Base-by-base conservation (phyloP, 2,113 vertebrate genomes). In the Stigmatopora argus region DNA sequence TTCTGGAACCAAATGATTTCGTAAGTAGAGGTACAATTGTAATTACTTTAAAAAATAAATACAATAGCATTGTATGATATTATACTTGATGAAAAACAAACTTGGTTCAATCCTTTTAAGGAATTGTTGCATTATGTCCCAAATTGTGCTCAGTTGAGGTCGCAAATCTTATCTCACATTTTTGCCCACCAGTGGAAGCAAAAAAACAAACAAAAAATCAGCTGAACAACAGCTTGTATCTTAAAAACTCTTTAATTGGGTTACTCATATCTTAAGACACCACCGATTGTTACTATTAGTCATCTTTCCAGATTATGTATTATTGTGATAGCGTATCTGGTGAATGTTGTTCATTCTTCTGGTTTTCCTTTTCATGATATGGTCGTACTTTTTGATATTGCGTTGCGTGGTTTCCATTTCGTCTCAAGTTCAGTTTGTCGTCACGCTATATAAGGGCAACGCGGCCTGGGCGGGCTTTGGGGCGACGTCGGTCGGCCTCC, bases 401-500 rank as follows among this genome's bases (percentile, higher is more conserved):
- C 2, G 38, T 1, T 41, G 38, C 7, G 6, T 41, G 38, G 9
- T 41, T 41, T 41, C 5, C 6, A 41, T 41, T 41, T 9, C 7
- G 35, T 38, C 35, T 5, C 38, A 41, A 41, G 4, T 9, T 1
- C 38, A 4, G 38, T 41, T 41, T 10, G 9, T 41, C 38, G 38
- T 10, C 38, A 41, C 38, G 38, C 38, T 41, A 41, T 41, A 41
- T 9, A 38, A 38, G 35, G 18, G 34, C 57, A 18, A 11, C 6
- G 57, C 9, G n/a, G 7, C 19, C 21, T 53, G 19, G 26, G 64
- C 21, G 38, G 49, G 23, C 48, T 63, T 52, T 49, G 51, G 46
- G 57, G 56, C 60, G 58, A 61, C 67, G 31, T 49, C 60, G 57
- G 62, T 87, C 72, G 31, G 41, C n/a, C 41, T 81, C 72, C 82